These are phyloP conservation scores for Aromia moschata DNA, from an alignment of 2,888 invertebrate genomes.

Conservation along the genomic window DNA sequence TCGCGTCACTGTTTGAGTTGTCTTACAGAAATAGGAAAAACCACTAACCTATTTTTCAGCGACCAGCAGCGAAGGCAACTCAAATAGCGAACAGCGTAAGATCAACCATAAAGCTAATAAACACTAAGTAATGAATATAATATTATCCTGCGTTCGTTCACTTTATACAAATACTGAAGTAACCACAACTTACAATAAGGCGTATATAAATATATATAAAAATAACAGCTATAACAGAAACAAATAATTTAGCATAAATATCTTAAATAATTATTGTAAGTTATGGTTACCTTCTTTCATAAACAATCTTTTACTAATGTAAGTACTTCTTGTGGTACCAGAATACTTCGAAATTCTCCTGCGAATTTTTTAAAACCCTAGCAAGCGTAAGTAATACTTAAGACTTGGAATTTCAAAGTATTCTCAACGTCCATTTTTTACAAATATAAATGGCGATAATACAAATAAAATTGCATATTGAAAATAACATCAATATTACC, in stretches of 20 bases:
- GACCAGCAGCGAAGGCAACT: not conserved
- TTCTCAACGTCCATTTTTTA: conserved; percentile 32
- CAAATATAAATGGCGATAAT: conserved; percentile 29
- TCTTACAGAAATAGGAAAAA: conserved; percentile 46
- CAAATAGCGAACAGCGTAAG: not conserved
- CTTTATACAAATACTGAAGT: conserved; percentile 56
- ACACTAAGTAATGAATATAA: conserved; percentile 42
- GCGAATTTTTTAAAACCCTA: conserved; percentile 27
- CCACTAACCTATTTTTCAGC: conserved; percentile 51
- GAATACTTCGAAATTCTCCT: conserved; percentile 27
- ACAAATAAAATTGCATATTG: conserved; percentile 38
- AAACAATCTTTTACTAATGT: conserved; percentile 35
- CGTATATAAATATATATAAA: conserved; percentile 46
- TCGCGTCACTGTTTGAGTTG: conserved; percentile 34
- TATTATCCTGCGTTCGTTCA: conserved; percentile 46
- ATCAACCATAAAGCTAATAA: conserved; percentile 46
- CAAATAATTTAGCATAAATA: conserved; percentile 44
- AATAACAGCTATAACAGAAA: conserved; percentile 52
- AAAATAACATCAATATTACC: conserved; percentile 33
- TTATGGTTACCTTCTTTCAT: conserved; percentile 41
- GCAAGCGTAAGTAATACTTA: conserved; percentile 40
- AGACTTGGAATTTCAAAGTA: conserved; percentile 32
- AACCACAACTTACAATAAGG: conserved; percentile 56
- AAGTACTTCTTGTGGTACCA: conserved; percentile 40
- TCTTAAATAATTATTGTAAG: conserved; percentile 47